Evolutionary conservation across 2,113 vertebrate species (phyloP).

Genomic region (Varanus salvator): DNA sequence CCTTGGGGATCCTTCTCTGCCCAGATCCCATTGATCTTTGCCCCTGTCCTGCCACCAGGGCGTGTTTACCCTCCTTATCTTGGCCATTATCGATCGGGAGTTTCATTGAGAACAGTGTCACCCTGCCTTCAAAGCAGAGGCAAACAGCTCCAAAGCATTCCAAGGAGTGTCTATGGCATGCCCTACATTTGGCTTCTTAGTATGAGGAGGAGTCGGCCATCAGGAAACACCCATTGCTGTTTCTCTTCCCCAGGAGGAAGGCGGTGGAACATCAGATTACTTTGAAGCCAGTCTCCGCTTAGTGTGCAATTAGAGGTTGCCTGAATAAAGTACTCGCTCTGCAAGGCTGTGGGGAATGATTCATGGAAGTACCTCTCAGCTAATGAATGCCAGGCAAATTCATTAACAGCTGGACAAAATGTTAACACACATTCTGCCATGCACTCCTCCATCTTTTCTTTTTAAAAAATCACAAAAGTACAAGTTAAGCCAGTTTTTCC

Average conservation of each 20-base stretch:
- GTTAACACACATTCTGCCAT: neutral
- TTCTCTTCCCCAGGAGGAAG: neutral
- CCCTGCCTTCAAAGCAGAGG: slow-evolving; percentile 54
- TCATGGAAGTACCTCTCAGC: slow-evolving; percentile 49
- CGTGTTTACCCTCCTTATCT: slow-evolving; percentile 64
- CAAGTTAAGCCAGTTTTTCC: slow-evolving; percentile 43
- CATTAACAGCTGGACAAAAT: slow-evolving; percentile 46
- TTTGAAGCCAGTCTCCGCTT: slow-evolving; percentile 41
- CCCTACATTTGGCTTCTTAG: slow-evolving; percentile 54
- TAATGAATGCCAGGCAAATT: slow-evolving; percentile 52
- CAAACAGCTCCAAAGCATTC: neutral
- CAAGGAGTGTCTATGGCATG: neutral
- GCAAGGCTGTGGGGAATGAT: slow-evolving; percentile 33
- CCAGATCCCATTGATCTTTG: slow-evolving; percentile 40
- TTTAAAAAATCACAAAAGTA: neutral
- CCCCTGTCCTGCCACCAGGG: slow-evolving; percentile 31
- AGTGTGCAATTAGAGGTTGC: slow-evolving; percentile 55
- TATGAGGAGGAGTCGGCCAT: slow-evolving; percentile 49
- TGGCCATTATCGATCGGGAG: accelerated
- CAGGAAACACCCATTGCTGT: slow-evolving; percentile 43
- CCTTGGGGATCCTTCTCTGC: neutral
- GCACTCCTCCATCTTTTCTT: neutral
- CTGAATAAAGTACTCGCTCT: slow-evolving; percentile 54
- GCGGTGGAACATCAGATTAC: slow-evolving; percentile 57
- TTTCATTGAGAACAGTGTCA: slow-evolving; percentile 53